Percentiles rank a stretch among this genome's conserved stretches.
These are phyloP conservation scores for Ceramica pisi DNA, from an alignment of 2,888 invertebrate genomes.

Conservation along the genomic window DNA sequence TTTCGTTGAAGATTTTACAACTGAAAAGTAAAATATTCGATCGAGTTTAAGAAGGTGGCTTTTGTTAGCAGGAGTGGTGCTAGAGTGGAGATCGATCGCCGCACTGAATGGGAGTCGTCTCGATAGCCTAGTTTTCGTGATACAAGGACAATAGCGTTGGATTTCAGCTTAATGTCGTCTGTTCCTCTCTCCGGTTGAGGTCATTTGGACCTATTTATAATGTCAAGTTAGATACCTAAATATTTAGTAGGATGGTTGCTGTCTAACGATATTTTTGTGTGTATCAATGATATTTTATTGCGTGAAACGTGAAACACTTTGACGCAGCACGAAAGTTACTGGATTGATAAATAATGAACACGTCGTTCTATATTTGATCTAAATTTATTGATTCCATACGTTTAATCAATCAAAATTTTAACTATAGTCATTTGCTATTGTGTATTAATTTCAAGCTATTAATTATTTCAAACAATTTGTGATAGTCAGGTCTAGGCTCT, in stretches of 20 bases:
- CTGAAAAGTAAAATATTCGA: too few relatives aligned
- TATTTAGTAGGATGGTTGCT: background rate
- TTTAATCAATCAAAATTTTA: background rate
- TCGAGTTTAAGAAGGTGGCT: conserved; percentile 24
- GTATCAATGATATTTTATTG: conserved; percentile 35
- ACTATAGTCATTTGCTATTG: background rate
- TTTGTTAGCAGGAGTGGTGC: conserved; percentile 65
- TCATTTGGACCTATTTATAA: conserved; percentile 12
- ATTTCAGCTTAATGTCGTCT: conserved; percentile 44
- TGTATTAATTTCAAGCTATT: conserved; percentile 1
- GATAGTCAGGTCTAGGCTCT: too few relatives aligned
- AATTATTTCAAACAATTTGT: background rate
- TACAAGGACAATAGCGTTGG: conserved; percentile 40
- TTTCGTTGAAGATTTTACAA: too few relatives aligned
- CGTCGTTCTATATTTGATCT: too few relatives aligned
- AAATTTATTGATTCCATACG: too few relatives aligned
- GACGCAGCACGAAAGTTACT: too few relatives aligned
- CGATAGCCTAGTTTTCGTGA: conserved; percentile 66
- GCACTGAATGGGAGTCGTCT: conserved; percentile 59
- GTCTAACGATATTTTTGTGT: conserved; percentile 24
- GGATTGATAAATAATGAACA: too few relatives aligned
- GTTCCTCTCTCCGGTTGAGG: conserved; percentile 23
- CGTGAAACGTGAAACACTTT: conserved; percentile 17
- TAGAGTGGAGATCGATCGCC: conserved; percentile 71
- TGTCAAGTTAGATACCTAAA: background rate